Conservation (phyloP, 2,113 vertebrate genomes). For the Dinomys branickii region DNA sequence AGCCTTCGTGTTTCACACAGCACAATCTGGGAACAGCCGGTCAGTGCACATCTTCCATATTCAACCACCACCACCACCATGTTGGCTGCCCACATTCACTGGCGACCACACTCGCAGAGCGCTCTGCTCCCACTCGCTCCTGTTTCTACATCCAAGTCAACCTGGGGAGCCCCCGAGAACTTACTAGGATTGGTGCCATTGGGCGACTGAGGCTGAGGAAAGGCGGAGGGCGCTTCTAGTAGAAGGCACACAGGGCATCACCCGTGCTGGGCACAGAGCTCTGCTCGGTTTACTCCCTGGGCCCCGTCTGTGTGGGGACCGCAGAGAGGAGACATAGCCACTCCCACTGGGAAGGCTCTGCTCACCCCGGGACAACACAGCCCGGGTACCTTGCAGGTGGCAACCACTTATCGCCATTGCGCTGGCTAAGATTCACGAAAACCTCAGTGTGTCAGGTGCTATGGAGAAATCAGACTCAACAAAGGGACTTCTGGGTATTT, state of each 20-base stretch:
- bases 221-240: constrained; percentile 48
- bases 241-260: neutral
- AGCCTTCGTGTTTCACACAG: neutral
- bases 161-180: neutral
- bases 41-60: neutral
- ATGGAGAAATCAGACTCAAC: neutral
- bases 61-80: neutral
- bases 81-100: neutral
- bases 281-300: constrained; percentile 35
- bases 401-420: neutral
- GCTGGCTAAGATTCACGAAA: constrained; percentile 10
- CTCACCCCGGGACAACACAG: constrained; percentile 36
- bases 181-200: neutral
- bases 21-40: neutral
- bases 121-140: neutral
- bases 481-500: neutral
- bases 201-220: neutral
- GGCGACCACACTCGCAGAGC: neutral
- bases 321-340: constrained; percentile 24
- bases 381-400: constrained; percentile 5
- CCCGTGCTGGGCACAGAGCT: constrained; percentile 25
- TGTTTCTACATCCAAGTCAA: neutral
- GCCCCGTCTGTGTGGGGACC: neutral
- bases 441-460: neutral
- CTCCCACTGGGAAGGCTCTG: neutral